These are phyloP conservation scores for Agelastica alni DNA, from an alignment of 2,888 invertebrate genomes.

Conservation along the genomic window DNA sequence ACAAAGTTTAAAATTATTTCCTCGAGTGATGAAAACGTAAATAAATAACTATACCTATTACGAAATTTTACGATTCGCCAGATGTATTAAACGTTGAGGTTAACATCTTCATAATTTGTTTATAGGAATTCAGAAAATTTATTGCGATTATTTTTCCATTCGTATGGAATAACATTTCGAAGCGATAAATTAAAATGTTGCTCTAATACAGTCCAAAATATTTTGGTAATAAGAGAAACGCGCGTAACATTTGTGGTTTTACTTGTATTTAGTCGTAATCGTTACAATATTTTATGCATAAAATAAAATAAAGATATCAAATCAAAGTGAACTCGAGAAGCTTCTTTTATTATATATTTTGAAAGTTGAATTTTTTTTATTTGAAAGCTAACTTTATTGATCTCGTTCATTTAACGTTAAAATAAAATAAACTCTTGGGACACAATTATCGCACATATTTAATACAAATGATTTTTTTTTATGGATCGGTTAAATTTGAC, in stretches of 20 bases:
- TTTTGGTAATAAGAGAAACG: not conserved
- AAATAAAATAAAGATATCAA: too few relatives aligned
- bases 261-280: too few relatives aligned
- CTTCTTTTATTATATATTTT: too few relatives aligned
- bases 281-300: not conserved
- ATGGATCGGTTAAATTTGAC: too few relatives aligned
- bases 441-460: too few relatives aligned
- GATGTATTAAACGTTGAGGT: slow-evolving; percentile 9
- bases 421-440: too few relatives aligned
- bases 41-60: slow-evolving; percentile 1
- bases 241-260: not conserved
- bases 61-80: slow-evolving; percentile 3
- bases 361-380: too few relatives aligned
- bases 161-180: not conserved
- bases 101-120: slow-evolving; percentile 12
- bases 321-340: too few relatives aligned
- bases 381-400: too few relatives aligned
- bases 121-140: slow-evolving; percentile 19
- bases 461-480: too few relatives aligned
- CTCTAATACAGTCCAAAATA: not conserved
- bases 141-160: slow-evolving; percentile 22
- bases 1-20: too few relatives aligned
- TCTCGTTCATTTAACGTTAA: too few relatives aligned
- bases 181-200: not conserved
- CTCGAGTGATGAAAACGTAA: not conserved